Base-by-base conservation (phyloP, 2,888 invertebrate species). In the Ophion ventricosus region DNA sequence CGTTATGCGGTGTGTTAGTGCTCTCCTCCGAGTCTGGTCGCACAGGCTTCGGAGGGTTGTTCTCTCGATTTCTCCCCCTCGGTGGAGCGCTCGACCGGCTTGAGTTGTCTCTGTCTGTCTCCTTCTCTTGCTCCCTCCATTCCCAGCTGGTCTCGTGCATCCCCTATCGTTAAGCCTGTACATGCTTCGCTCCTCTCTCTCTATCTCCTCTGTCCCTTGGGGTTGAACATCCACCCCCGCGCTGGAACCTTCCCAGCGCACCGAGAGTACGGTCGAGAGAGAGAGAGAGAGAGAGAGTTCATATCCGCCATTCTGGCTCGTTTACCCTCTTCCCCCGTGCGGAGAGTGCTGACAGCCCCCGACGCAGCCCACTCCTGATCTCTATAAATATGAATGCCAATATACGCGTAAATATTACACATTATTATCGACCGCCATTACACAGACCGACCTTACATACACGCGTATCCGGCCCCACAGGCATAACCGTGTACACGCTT, bases 381-480 rank as follows among this genome's bases (percentile, higher is more conserved):
- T 79, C 84, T 74, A 85, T 84, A 86, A 86, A 86, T 87, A 86
- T 85, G 85, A 87, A 87, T 87, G 83, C 67, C 67, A 72, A 80
- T 83, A 80, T 75, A 66, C 56, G 64, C 49, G 77, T 56, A 79
- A 84, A 82, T 82, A 76, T 82, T 73, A 73, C 67, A 73, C 67
- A 73, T 82, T 67, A 80, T 80, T 82, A 82, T 82, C 79, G 79
- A 80, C 79, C 84, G 79, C 75, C 84, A 73, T 82, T 84, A 84
- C 69, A 70, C 73, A 57, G 70, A 43, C 77, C 80, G 66, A 40
- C 75, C n/a, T 61, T 77, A 25, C 20, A 17, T 61, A 29, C 40
- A 57, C 23, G 2, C 57, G 26, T 14, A 49, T 14, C 10, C 63
- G 8, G 14, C 20, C 64, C 20, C 43, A 63, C 40, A 49, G 54